A percentile compares a stretch with the other conserved stretches of the same genome.
Conservation (phyloP, 2,888 invertebrate species). For the Stenotaenia linearis region DNA sequence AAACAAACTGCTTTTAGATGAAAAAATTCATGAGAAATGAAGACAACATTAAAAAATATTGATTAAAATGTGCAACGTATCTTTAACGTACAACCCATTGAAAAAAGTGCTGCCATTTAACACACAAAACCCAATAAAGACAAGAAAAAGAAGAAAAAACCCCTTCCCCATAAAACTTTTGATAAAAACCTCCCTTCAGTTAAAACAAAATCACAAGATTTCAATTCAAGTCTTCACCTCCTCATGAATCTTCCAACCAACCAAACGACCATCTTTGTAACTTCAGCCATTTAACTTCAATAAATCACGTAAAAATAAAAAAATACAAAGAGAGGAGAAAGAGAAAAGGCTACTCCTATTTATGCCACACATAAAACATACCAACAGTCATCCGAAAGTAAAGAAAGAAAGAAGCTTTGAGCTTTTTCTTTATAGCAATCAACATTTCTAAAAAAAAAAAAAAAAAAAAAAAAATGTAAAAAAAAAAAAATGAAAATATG, state of each 20-base stretch:
- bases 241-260: constrained; percentile 20
- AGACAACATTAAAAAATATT: neutral
- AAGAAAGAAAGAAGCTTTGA: neutral
- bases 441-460: neutral
- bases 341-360: neutral
- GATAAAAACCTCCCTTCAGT: neutral
- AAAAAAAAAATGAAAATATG: neutral
- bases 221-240: constrained; percentile 2
- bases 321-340: neutral
- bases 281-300: constrained; percentile 4
- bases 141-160: neutral
- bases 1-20: neutral
- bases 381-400: neutral
- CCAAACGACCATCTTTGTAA: neutral
- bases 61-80: neutral
- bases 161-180: neutral
- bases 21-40: neutral
- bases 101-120: neutral
- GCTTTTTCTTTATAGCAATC: neutral
- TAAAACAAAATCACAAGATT: constrained; percentile 7
- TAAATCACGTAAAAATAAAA: neutral
- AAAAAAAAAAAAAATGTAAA: neutral
- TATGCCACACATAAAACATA: neutral
- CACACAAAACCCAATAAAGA: neutral
- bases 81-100: neutral